Evolutionary conservation across 2,113 vertebrate genomes (phyloP).

Genomic region (Excalfactoria chinensis): DNA sequence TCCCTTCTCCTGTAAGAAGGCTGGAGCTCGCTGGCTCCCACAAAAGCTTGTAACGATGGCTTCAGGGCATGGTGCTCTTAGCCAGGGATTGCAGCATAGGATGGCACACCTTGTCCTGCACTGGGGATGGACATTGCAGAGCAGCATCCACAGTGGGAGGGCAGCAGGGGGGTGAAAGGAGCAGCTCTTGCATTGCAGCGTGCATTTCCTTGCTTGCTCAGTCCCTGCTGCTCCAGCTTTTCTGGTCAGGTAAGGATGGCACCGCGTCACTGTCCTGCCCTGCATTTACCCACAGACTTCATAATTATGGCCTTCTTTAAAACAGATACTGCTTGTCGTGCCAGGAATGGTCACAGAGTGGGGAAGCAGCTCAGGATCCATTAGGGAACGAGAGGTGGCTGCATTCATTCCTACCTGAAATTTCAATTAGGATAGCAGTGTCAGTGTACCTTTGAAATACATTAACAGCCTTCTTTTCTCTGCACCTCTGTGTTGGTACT

Average conservation of each 20-base stretch:
- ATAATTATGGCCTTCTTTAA: conserved; percentile 50
- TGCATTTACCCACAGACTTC: conserved; percentile 41
- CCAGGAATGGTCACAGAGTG: conserved; percentile 42
- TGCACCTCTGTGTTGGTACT: neutral
- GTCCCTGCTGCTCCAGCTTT: conserved; percentile 42
- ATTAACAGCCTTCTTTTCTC: neutral
- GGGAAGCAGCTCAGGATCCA: conserved; percentile 51
- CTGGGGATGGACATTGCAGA: neutral
- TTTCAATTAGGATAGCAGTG: conserved; percentile 45
- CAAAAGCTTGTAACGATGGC: neutral
- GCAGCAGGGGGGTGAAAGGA: no score
- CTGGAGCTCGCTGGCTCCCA: neutral
- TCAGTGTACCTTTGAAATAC: neutral
- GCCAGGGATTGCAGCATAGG: neutral
- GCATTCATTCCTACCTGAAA: conserved; percentile 59
- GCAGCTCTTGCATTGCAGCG: no score
- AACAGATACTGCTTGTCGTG: conserved; percentile 35
- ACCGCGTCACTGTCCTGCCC: conserved; percentile 31
- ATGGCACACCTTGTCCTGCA: neutral
- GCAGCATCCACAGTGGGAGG: neutral
- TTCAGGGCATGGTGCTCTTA: neutral
- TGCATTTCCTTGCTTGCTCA: neutral
- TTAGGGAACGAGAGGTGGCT: conserved; percentile 30
- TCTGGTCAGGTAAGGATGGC: conserved; percentile 46
- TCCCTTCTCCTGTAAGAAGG: neutral